Evolutionary conservation across 2,888 invertebrate species (phyloP).

Genomic region (Cosmia pyralina): DNA sequence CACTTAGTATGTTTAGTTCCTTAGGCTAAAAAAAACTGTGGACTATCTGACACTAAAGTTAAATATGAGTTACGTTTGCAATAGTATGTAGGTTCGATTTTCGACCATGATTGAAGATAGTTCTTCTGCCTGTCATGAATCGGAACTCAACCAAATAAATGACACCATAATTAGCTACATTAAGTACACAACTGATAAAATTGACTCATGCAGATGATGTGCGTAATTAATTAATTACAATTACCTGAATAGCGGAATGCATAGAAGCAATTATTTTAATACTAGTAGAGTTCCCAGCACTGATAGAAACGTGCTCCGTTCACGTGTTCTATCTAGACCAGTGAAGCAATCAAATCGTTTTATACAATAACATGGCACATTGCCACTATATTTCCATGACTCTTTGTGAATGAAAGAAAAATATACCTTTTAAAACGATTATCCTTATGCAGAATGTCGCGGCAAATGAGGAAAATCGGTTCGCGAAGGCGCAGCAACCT

Average conservation of each 20-base stretch:
- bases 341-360: constrained; percentile 38
- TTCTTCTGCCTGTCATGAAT: not conserved
- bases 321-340: constrained; percentile 45
- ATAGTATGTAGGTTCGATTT: not conserved
- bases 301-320: constrained; percentile 54
- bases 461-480: constrained; percentile 22
- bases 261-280: constrained; percentile 37
- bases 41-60: not conserved
- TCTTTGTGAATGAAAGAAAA: constrained; percentile 2
- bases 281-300: constrained; percentile 23
- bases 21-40: not conserved
- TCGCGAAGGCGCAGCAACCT: not conserved
- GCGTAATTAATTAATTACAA: constrained; percentile 42
- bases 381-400: constrained; percentile 2
- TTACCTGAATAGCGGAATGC: constrained; percentile 48
- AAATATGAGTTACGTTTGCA: not conserved
- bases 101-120: not conserved
- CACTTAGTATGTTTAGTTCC: too few species aligned
- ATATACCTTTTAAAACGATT: not conserved
- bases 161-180: constrained; percentile 12
- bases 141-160: constrained; percentile 12
- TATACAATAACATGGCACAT: constrained; percentile 18
- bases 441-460: not conserved
- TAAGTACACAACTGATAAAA: constrained; percentile 19
- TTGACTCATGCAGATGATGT: constrained; percentile 17